Percentiles rank a stretch among this genome's conserved stretches.
Conservation (phyloP, 2,113 vertebrate species). For the Pipra filicauda region DNA sequence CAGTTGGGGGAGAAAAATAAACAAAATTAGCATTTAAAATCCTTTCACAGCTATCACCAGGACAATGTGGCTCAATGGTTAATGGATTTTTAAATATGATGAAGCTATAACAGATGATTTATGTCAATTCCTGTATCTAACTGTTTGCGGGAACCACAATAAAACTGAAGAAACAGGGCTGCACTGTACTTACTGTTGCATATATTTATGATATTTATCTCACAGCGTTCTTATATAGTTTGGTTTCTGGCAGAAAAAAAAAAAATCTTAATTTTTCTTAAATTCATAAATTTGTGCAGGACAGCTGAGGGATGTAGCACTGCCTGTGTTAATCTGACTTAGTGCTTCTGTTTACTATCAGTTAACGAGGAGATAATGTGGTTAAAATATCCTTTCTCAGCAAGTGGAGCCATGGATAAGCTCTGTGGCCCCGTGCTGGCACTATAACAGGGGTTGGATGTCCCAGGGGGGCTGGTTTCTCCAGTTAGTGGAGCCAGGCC, state of each 20-base stretch:
- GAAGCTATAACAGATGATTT: neutral
- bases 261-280: neutral
- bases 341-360: neutral
- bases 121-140: neutral
- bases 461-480: neutral
- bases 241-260: neutral
- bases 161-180: neutral
- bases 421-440: neutral
- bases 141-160: neutral
- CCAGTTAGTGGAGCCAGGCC: neutral
- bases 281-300: neutral
- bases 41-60: neutral
- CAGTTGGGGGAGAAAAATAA: neutral
- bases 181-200: neutral
- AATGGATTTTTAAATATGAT: neutral
- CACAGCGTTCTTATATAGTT: rapidly evolving
- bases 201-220: neutral
- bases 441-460: neutral
- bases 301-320: neutral
- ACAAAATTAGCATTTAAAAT: neutral
- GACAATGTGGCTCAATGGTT: neutral
- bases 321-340: neutral
- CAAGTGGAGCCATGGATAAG: neutral
- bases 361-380: neutral
- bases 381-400: neutral